These are phyloP conservation scores for Aspiorhynchus laticeps DNA, from an alignment of 2,113 vertebrate species.

Conservation along the genomic window DNA sequence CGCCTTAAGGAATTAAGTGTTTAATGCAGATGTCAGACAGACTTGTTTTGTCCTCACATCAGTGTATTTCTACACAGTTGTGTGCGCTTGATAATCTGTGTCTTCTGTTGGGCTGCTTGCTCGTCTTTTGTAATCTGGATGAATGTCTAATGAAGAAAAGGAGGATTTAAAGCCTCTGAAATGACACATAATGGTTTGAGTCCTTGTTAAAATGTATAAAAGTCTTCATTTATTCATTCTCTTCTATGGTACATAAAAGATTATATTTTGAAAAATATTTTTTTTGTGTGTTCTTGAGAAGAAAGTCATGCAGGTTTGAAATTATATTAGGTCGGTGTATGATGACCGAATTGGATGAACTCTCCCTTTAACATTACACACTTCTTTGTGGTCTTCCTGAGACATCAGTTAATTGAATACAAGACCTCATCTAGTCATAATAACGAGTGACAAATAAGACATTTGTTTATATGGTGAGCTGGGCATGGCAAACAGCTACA, in stretches of 20 bases:
- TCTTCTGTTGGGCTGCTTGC: neutral
- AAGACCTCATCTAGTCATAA: constrained; percentile 56
- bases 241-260: neutral
- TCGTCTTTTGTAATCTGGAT: constrained; percentile 11
- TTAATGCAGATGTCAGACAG: constrained; percentile 8
- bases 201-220: neutral
- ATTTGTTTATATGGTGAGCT: neutral
- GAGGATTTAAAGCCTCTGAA: neutral
- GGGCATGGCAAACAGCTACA: constrained; percentile 45
- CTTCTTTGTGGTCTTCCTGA: constrained; percentile 46
- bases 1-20: constrained; percentile 29
- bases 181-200: neutral
- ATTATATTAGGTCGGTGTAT: neutral
- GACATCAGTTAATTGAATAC: constrained; percentile 60
- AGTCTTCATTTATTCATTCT: neutral
- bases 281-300: neutral
- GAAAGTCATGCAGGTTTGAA: neutral
- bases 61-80: neutral
- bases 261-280: neutral
- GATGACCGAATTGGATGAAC: too few relatives aligned
- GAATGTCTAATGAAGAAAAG: constrained; percentile 31
- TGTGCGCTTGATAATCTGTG: constrained; percentile 8
- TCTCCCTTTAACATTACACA: constrained; percentile 33
- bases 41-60: neutral
- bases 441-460: constrained; percentile 52